Percentiles rank a stretch among this genome's conserved stretches.
These are phyloP conservation scores for Astropecten irregularis DNA, from an alignment of 53 echinoderm and acorn worm species.

Conservation along the genomic window DNA sequence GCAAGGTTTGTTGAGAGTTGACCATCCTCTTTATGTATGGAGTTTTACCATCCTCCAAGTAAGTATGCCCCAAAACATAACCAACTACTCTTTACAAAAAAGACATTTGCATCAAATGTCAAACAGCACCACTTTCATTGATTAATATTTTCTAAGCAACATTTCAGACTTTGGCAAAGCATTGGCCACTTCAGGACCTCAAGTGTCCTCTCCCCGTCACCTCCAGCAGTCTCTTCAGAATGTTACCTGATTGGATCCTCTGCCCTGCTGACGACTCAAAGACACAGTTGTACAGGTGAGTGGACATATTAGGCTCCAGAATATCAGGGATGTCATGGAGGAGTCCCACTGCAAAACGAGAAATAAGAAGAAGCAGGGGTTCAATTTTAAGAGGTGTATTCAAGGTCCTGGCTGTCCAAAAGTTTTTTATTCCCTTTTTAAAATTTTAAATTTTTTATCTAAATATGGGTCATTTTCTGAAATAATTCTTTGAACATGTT, in stretches of 20 bases:
- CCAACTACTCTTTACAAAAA: not conserved
- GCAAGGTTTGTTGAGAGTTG: no score
- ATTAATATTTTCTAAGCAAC: not conserved
- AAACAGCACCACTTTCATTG: not conserved
- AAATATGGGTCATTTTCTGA: no score
- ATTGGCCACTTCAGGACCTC: not conserved
- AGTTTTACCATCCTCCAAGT: no score
- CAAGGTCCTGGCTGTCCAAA: no score
- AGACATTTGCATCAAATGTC: not conserved
- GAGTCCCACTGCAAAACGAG: constrained; percentile 70
- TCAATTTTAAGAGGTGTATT: no score
- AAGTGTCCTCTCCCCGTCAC: constrained; percentile 18
- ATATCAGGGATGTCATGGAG: constrained; percentile 78
- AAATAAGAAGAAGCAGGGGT: not conserved
- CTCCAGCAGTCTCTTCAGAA: constrained; percentile 47
- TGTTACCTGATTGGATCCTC: constrained; percentile 22
- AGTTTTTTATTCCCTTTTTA: not conserved
- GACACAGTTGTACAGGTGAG: constrained; percentile 85
- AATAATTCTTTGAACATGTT: no score
- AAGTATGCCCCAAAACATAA: not conserved
- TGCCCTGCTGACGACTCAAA: constrained; percentile 71
- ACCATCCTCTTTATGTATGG: no score
- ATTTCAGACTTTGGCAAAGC: not conserved
- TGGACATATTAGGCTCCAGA: constrained; percentile 71
- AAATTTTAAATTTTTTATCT: no score